phyloP scores from a whole-genome alignment of 2,113 vertebrate genomes.

The Cettia cetti region DNA sequence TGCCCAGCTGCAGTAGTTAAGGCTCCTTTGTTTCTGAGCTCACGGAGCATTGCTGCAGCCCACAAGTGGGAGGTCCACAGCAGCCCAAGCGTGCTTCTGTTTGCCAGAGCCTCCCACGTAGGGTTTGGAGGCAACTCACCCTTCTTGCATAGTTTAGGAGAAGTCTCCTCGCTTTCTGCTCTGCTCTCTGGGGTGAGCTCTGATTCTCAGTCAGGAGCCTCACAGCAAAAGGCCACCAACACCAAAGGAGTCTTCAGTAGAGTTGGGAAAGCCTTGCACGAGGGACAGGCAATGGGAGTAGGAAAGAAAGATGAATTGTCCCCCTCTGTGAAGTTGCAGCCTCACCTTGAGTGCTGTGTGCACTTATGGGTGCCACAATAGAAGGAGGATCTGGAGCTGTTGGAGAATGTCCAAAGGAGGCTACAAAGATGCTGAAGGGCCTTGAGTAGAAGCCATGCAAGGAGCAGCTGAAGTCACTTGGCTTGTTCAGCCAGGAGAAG shows the following conservation, averaged over 20 bases:
- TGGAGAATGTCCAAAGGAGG: no score
- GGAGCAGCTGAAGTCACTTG: background rate
- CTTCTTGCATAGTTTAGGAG: background rate
- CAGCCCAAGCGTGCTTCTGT: background rate
- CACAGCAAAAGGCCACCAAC: background rate
- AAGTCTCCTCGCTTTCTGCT: background rate
- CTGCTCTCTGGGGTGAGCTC: background rate
- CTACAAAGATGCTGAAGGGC: background rate
- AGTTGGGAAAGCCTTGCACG: rapidly evolving
- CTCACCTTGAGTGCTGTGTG: background rate
- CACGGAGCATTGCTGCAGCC: background rate
- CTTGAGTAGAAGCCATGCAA: background rate
- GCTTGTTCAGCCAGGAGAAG: background rate
- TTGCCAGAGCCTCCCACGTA: background rate
- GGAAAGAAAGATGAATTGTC: background rate
- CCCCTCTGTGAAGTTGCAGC: background rate
- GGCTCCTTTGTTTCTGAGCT: background rate
- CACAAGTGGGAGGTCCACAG: background rate
- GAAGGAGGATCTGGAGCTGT: background rate
- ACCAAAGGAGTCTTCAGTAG: background rate
- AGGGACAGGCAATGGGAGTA: background rate
- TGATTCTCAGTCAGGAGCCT: background rate
- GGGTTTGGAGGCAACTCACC: background rate
- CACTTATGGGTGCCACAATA: background rate
- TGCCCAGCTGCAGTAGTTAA: background rate